phyloP scores from a whole-genome alignment of 92 coral and sea anemone genomes.

The Epizoanthus scotinus region DNA sequence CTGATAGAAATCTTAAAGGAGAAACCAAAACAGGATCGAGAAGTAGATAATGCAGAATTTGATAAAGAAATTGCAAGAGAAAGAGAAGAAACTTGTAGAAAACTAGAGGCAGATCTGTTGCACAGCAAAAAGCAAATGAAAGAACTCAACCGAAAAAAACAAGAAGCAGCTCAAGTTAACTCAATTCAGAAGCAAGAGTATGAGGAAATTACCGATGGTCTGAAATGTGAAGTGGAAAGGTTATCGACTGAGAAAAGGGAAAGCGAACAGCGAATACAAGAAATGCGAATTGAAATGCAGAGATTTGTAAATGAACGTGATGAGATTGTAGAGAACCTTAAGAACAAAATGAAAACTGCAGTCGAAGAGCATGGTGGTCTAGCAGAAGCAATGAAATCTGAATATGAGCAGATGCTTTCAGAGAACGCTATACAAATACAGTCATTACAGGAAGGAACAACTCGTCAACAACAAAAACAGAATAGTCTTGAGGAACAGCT shows the following conservation, averaged over 20 bases:
- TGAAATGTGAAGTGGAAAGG: conserved; percentile 49
- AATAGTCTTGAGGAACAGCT: conserved; percentile 47
- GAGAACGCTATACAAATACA: conserved; percentile 49
- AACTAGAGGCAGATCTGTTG: conserved; percentile 39
- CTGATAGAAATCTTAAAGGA: neutral
- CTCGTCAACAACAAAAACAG: conserved; percentile 25
- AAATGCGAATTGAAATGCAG: conserved; percentile 75
- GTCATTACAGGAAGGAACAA: conserved; percentile 14
- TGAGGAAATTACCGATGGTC: conserved; percentile 46
- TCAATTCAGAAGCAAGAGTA: conserved; percentile 57
- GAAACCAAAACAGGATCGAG: conserved; percentile 32
- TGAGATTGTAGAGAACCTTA: conserved; percentile 56
- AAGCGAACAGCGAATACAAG: conserved; percentile 76
- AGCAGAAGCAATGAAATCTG: conserved; percentile 43
- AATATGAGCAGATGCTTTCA: conserved; percentile 55
- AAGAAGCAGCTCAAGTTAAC: conserved; percentile 34
- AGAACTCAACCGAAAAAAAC: conserved; percentile 40
- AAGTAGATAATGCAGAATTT: conserved; percentile 27
- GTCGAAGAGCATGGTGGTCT: conserved; percentile 53
- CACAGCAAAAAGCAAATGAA: conserved; percentile 5
- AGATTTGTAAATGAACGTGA: conserved; percentile 67
- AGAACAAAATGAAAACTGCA: conserved; percentile 48
- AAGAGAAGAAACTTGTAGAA: conserved; percentile 37
- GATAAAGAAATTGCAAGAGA: conserved; percentile 37
- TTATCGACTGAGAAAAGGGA: conserved; percentile 66